Percentiles rank a stretch among this genome's conserved stretches.
Evolutionary conservation across 2,797 vertebrate species (phyloP).

Genomic region (Eptatretus atami): DNA sequence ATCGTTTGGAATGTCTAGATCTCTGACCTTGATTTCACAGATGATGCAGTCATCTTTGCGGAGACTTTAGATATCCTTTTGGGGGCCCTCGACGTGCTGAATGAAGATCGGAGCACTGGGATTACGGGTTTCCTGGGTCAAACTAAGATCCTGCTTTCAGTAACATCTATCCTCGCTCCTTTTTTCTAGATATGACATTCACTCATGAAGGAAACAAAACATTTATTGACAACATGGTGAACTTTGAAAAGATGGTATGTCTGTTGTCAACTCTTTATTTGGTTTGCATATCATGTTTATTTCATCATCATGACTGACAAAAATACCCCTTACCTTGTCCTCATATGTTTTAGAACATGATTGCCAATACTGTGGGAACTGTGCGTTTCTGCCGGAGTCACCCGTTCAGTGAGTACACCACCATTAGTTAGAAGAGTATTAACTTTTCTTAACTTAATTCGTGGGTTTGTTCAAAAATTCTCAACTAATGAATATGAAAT

Average conservation of each 20-base stretch:
- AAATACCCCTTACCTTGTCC: slow-evolving; percentile 10
- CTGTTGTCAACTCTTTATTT: neutral
- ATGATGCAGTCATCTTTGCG: too few species aligned
- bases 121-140: too few species aligned
- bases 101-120: too few species aligned
- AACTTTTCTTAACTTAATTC: too few species aligned
- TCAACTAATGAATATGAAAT: too few species aligned
- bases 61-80: too few species aligned
- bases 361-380: slow-evolving; percentile 61
- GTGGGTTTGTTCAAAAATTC: too few species aligned
- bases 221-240: slow-evolving; percentile 64
- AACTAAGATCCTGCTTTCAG: too few species aligned
- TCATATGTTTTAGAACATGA: slow-evolving; percentile 46
- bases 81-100: too few species aligned
- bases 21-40: too few species aligned
- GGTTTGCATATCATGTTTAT: slow-evolving; percentile 5
- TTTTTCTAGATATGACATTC: slow-evolving; percentile 68
- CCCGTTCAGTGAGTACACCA: slow-evolving; percentile 47
- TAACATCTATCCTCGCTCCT: slow-evolving; percentile 12
- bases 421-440: too few species aligned
- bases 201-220: slow-evolving; percentile 96
- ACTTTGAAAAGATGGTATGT: slow-evolving; percentile 98
- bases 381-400: slow-evolving; percentile 63
- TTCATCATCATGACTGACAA: slow-evolving; percentile 9
- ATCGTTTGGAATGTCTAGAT: too few species aligned